These are phyloP conservation scores for Aurelia sp. DNA, from an alignment of 30 jellyfish, hydroid and myxozoan species.

Conservation along the genomic window DNA sequence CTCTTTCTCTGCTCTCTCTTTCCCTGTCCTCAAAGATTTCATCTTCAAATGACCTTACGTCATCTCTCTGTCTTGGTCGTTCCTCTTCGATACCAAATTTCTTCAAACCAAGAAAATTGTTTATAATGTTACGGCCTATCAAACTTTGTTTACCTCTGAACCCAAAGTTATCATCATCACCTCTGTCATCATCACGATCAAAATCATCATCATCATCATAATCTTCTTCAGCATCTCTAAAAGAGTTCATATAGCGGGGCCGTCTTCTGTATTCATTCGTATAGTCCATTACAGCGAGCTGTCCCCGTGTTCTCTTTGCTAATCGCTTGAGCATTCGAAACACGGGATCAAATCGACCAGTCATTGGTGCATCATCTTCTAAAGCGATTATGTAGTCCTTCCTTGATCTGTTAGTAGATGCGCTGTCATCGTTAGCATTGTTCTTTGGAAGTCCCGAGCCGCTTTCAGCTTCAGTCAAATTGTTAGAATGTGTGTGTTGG, in stretches of 20 bases:
- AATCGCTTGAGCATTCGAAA: conserved; percentile 40
- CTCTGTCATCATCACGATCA: conserved; percentile 24
- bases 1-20: too few relatives aligned
- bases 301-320: conserved; percentile 56
- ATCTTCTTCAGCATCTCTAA: conserved; percentile 13
- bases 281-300: conserved; percentile 65
- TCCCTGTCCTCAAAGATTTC: conserved; percentile 1
- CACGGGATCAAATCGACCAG: conserved; percentile 35
- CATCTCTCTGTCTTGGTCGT: conserved; percentile 40
- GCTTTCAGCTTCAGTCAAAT: background rate
- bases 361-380: conserved; percentile 51
- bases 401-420: conserved; percentile 35
- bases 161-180: background rate
- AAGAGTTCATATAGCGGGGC: background rate
- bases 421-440: background rate
- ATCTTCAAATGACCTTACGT: background rate
- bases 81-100: conserved; percentile 12
- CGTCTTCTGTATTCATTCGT: background rate
- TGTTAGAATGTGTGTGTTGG: background rate
- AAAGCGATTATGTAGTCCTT: conserved; percentile 60
- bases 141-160: conserved; percentile 25
- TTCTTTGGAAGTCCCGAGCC: conserved; percentile 9
- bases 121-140: conserved; percentile 29
- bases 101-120: conserved; percentile 24
- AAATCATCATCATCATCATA: background rate